Conservation (phyloP, 2,888 invertebrate species). For the Mimas tiliae region DNA sequence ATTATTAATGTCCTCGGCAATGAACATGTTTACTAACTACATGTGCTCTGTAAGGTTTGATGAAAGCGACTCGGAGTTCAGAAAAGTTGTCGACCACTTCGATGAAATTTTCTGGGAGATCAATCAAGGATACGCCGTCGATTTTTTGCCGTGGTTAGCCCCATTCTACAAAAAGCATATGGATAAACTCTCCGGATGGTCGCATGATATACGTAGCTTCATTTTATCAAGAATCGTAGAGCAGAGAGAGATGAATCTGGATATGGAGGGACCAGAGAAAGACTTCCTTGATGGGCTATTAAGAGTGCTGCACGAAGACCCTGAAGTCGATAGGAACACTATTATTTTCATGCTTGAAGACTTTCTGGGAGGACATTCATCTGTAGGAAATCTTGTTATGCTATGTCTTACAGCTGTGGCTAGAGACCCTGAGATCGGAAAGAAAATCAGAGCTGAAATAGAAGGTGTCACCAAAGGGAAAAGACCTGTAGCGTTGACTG, state of each 20-base stretch:
- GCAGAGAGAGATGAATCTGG: constrained; percentile 81
- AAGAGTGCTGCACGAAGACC: constrained; percentile 87
- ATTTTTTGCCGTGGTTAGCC: constrained; percentile 92
- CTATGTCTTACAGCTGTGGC: constrained; percentile 89
- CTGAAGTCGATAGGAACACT: constrained; percentile 89
- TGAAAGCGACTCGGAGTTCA: constrained; percentile 87
- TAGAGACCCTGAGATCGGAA: constrained; percentile 86
- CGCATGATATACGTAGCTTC: constrained; percentile 88
- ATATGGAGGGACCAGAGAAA: constrained; percentile 85
- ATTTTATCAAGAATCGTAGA: constrained; percentile 89
- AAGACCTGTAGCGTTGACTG: constrained; percentile 86
- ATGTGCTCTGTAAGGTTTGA: constrained; percentile 93
- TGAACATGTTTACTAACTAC: constrained; percentile 94
- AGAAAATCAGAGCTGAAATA: constrained; percentile 88
- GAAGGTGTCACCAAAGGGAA: constrained; percentile 84
- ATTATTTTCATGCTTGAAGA: constrained; percentile 94
- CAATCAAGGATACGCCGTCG: constrained; percentile 94
- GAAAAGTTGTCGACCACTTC: constrained; percentile 88
- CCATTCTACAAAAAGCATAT: constrained; percentile 90
- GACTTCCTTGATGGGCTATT: constrained; percentile 93
- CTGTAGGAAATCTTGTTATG: constrained; percentile 93
- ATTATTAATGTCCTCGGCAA: constrained; percentile 88
- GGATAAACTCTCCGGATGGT: constrained; percentile 88
- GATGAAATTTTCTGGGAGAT: constrained; percentile 97
- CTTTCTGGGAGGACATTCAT: constrained; percentile 94